Conservation (phyloP, 1,140 invertebrate species). For the Zaprionus lachaisei region DNA sequence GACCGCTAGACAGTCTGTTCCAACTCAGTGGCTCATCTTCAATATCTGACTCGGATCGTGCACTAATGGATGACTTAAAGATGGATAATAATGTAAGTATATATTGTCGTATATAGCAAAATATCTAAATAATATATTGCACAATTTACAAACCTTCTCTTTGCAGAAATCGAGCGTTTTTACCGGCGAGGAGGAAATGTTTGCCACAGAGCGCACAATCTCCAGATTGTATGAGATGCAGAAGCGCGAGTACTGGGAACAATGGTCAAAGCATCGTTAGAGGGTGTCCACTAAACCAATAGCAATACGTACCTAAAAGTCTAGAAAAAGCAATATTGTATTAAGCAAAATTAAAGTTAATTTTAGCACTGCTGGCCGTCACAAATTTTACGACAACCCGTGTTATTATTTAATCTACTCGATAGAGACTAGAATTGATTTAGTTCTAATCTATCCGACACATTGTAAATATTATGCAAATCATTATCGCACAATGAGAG, state of each 20-base stretch:
- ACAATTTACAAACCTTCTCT: neutral
- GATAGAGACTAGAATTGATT: conserved; percentile 14
- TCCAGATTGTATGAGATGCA: conserved; percentile 98
- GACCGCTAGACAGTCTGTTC: conserved; percentile 91
- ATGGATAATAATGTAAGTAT: conserved; percentile 79
- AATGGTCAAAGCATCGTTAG: conserved; percentile 88
- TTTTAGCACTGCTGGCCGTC: conserved; percentile 32
- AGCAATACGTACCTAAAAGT: conserved; percentile 20
- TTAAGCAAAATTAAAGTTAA: conserved; percentile 49
- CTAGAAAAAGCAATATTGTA: conserved; percentile 51
- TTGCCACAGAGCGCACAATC: conserved; percentile 97
- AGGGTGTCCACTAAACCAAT: too few species aligned
- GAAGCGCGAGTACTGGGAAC: conserved; percentile 95
- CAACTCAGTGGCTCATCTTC: conserved; percentile 85
- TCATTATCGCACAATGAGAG: conserved; percentile 11
- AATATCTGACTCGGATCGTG: conserved; percentile 90
- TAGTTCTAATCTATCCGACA: conserved; percentile 3
- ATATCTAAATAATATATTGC: neutral
- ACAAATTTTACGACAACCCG: conserved; percentile 17
- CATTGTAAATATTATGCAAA: conserved; percentile 24
- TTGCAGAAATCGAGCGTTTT: conserved; percentile 90
- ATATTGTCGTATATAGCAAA: neutral
- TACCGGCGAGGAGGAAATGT: conserved; percentile 98
- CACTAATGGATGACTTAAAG: conserved; percentile 96
- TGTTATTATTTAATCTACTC: conserved; percentile 35